Evolutionary conservation across 2,797 vertebrate species (phyloP), one percentile per base, ranked within the genome.

Genomic region (Sebastes miniatus): DNA sequence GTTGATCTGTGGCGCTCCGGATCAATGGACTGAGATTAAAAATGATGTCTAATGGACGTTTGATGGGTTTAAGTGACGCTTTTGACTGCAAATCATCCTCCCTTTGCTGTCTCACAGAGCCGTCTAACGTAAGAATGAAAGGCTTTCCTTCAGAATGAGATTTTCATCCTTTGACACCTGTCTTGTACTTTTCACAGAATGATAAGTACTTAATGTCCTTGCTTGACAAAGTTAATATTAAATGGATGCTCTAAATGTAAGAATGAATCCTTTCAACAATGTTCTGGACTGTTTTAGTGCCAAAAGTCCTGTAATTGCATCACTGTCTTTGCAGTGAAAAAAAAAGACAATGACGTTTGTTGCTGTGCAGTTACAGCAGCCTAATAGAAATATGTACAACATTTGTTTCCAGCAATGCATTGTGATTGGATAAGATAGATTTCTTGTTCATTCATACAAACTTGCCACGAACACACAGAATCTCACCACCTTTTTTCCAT

Each of bases 21-120:
- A 89, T 90, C 83, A 90, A 75, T 86, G 64, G 70, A 16, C 68
- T 34, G 43, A 81, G 80, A 85, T 89, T 77, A 73, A 80, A 83
- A 69, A 59, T 36, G 20, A 76, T 68, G 56, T 84, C 78, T 87
- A 87, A 88, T 88, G 77, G 84, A 77, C 22, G 58, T 90, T 81
- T 90, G 84, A 92, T 87, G 75, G 81, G 54, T 81, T 83, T 81
- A 88, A 88, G 76, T 79, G 80, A 83, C 39, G 64, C 68, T 78
- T 83, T 72, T 73, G 67, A 85, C 70, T 18, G 56, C 83, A 83
- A 85, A 80, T 89, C 76, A 73, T 77, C 80, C 50, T 69, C 63
- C 39, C 52, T 78, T 67, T 71, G 20, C 69, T 34, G 81, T 69
- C 63, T 43, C 34, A 76, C 39, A 63, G 63, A 80, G 68, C 39